phyloP scores from a whole-genome alignment of 2,888 invertebrate species.

The Sipunculus nudus region DNA sequence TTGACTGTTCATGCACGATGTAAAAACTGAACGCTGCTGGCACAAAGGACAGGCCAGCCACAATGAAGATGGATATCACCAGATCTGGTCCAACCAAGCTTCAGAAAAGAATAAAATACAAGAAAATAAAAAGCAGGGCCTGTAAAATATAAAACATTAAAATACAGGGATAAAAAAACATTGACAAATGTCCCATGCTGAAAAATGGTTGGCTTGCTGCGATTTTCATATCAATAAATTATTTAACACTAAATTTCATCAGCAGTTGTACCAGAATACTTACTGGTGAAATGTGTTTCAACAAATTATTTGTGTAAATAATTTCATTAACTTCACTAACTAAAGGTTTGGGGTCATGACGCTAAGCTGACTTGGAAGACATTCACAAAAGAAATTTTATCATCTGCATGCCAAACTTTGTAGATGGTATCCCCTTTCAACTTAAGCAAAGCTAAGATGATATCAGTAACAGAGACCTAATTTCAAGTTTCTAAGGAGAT shows the following conservation, averaged over 20 bases:
- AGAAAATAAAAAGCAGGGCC: background rate
- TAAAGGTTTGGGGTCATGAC: too few species aligned
- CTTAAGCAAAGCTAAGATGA: too few species aligned
- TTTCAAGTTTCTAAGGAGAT: too few species aligned
- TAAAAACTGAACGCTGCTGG: slow-evolving; percentile 1
- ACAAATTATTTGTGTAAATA: too few species aligned
- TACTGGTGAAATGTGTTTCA: background rate
- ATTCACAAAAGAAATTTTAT: too few species aligned
- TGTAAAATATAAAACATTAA: background rate
- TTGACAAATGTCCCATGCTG: slow-evolving; percentile 13
- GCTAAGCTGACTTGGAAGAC: too few species aligned
- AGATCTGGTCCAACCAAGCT: slow-evolving; percentile 17
- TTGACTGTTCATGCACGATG: background rate
- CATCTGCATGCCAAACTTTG: too few species aligned
- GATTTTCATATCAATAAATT: too few species aligned
- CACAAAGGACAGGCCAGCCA: slow-evolving; percentile 17
- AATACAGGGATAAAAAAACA: background rate
- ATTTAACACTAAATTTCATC: slow-evolving; percentile 2
- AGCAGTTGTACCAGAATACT: slow-evolving; percentile 6
- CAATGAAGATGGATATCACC: slow-evolving; percentile 14
- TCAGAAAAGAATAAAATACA: background rate
- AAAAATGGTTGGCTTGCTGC: too few species aligned
- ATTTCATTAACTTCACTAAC: too few species aligned
- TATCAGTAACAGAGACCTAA: too few species aligned
- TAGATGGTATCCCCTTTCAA: too few species aligned